Percentiles rank a stretch among this genome's conserved stretches.
These are phyloP conservation scores for Chondrilla cf. caribensis DNA, from an alignment of 37 sponge, comb jelly and placozoan species.

Conservation along the genomic window DNA sequence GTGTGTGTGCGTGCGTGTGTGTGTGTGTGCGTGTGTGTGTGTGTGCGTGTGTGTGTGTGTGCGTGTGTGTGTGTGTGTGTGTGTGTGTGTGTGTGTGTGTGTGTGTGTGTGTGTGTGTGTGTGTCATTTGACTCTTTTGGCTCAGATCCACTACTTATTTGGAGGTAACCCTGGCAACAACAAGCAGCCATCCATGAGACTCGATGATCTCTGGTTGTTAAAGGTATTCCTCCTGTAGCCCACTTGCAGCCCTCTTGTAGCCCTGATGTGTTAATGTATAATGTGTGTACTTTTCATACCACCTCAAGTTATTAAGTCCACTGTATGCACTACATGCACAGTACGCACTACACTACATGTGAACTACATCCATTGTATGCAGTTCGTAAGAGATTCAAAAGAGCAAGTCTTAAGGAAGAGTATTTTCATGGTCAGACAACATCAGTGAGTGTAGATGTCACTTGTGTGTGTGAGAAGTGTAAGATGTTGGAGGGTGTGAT, in stretches of 20 bases:
- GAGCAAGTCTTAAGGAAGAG: conserved; percentile 29
- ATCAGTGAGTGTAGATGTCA: conserved; percentile 37
- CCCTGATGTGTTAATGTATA: no score
- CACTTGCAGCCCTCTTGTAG: no score
- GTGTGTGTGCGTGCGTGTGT: not conserved
- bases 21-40: not conserved
- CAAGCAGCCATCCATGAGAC: conserved; percentile 28
- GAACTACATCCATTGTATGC: no score
- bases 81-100: conserved; percentile 8
- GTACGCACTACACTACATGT: no score
- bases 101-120: conserved; percentile 1
- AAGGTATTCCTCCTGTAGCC: no score
- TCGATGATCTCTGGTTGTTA: conserved; percentile 67
- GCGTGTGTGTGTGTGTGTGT: not conserved
- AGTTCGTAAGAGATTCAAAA: conserved; percentile 32
- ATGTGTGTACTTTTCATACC: not conserved
- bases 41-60: no score
- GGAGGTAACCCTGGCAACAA: conserved; percentile 64
- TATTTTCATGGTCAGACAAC: conserved; percentile 19
- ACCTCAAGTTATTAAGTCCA: not conserved
- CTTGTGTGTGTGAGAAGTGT: not conserved
- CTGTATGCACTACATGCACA: conserved; percentile 10
- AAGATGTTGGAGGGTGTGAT: not conserved
- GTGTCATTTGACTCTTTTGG: no score
- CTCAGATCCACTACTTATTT: conserved; percentile 75